phyloP scores from a whole-genome alignment of 2,888 invertebrate genomes.

The Phengaris alcon region DNA sequence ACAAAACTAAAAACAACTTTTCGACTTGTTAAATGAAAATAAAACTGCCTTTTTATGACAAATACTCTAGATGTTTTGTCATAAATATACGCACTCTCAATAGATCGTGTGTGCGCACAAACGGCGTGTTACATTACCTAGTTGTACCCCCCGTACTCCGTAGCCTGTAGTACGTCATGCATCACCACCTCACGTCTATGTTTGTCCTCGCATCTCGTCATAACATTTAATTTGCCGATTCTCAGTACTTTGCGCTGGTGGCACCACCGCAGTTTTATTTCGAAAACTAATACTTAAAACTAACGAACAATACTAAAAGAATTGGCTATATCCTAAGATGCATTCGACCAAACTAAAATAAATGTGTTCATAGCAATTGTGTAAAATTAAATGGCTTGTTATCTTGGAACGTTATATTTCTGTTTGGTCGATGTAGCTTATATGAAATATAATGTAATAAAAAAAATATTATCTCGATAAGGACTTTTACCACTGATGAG shows the following conservation, averaged over 20 bases:
- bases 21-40: no score
- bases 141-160: background rate
- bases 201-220: constrained; percentile 13
- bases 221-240: constrained; percentile 13
- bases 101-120: background rate
- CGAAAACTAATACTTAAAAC: background rate
- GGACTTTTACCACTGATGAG: background rate
- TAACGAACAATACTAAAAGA: background rate
- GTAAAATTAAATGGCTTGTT: no score
- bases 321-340: background rate
- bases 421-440: background rate
- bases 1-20: no score
- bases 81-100: no score
- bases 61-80: no score
- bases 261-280: background rate
- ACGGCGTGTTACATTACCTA: background rate
- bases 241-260: background rate
- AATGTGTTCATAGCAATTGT: background rate
- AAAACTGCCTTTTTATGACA: no score
- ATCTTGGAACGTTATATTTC: background rate
- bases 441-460: background rate
- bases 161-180: background rate
- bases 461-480: background rate
- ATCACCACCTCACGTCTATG: constrained; percentile 9
- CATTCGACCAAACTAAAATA: background rate